Percentiles rank a stretch among this genome's conserved stretches.
Evolutionary conservation across 1,140 invertebrate species (phyloP).

Genomic region (Drosophila rhopaloa): DNA sequence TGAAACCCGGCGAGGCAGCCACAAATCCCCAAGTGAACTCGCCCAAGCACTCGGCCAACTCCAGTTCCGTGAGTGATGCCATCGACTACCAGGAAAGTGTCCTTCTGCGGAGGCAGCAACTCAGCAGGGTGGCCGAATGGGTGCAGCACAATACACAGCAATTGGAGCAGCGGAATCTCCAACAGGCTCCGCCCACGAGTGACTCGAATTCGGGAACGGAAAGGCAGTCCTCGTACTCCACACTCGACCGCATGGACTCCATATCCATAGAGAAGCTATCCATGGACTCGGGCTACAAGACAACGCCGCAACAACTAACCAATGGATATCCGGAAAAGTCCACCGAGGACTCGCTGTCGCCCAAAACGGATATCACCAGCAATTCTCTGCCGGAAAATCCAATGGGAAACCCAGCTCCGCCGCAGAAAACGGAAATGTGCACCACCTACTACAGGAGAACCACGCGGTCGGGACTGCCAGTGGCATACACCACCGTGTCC

Average conservation of each 20-base stretch:
- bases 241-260: conserved; percentile 77
- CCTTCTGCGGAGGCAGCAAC: conserved; percentile 86
- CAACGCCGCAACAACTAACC: conserved; percentile 75
- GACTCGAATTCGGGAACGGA: conserved; percentile 77
- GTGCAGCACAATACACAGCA: conserved; percentile 86
- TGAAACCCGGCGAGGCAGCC: neutral
- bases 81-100: conserved; percentile 83
- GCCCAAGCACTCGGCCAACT: conserved; percentile 75
- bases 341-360: conserved; percentile 72
- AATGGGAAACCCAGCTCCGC: neutral
- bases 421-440: conserved; percentile 63
- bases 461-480: conserved; percentile 73
- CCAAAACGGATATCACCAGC: conserved; percentile 74
- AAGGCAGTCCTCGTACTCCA: conserved; percentile 75
- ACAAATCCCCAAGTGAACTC: conserved; percentile 25
- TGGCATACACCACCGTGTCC: conserved; percentile 69
- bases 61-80: conserved; percentile 75
- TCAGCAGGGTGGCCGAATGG: conserved; percentile 89
- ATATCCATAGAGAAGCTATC: conserved; percentile 82
- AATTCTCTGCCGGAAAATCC: conserved; percentile 56
- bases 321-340: conserved; percentile 76
- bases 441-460: conserved; percentile 78
- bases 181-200: conserved; percentile 54
- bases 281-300: conserved; percentile 82
- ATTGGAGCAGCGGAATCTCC: conserved; percentile 68